Percentiles rank a stretch among this genome's conserved stretches.
Evolutionary conservation across 2,113 vertebrate species (phyloP).

Genomic region (Upupa epops): DNA sequence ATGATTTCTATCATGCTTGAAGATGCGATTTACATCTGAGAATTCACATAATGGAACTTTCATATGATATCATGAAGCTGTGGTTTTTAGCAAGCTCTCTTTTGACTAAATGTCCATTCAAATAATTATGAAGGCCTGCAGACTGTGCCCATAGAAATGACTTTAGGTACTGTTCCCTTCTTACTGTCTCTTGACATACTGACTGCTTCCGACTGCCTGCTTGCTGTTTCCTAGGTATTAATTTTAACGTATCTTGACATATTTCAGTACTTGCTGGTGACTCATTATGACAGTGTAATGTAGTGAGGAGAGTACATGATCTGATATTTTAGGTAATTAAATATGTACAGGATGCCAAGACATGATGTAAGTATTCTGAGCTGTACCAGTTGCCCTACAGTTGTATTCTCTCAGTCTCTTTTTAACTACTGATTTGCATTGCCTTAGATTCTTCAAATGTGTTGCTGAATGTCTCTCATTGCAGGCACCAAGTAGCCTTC

Average conservation of each 20-base stretch:
- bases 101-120: background rate
- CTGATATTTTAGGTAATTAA: background rate
- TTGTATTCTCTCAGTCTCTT: background rate
- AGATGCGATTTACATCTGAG: background rate
- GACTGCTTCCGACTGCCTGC: background rate
- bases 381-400: background rate
- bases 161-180: background rate
- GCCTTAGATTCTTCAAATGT: background rate
- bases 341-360: background rate
- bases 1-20: background rate
- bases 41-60: background rate
- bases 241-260: constrained; percentile 2
- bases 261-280: background rate
- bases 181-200: background rate
- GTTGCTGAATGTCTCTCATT: background rate
- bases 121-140: background rate
- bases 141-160: background rate
- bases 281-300: background rate
- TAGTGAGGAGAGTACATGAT: background rate
- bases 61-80: background rate
- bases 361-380: background rate
- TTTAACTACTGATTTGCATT: background rate
- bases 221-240: constrained; percentile 17
- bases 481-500: constrained; percentile 95
- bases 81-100: background rate